phyloP scores from a whole-genome alignment of 2,797 vertebrate species.

The Eulemur rubriventer region DNA sequence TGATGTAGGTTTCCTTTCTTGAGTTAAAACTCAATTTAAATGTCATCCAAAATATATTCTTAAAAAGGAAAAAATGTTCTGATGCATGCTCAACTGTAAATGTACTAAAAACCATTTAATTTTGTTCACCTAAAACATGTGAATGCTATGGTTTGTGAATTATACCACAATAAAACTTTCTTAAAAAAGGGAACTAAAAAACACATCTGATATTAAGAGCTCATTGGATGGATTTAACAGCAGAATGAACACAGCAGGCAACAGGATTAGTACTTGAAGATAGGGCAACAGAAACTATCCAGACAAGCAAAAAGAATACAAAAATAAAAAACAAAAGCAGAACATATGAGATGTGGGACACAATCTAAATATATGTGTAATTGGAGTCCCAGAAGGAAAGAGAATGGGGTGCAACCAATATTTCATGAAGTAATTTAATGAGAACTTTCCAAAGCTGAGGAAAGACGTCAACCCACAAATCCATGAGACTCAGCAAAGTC shows the following conservation, averaged over 20 bases:
- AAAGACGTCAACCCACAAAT: neutral
- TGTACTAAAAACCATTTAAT: neutral
- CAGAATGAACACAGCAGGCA: neutral
- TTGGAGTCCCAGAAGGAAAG: neutral
- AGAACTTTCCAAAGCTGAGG: neutral
- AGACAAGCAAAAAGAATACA: neutral
- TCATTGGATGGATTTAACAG: neutral
- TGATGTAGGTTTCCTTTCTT: slow-evolving; percentile 30
- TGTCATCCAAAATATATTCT: slow-evolving; percentile 65
- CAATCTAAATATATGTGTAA: neutral
- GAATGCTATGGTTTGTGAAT: neutral
- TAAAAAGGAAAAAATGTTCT: slow-evolving; percentile 48
- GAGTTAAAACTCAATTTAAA: slow-evolving; percentile 71
- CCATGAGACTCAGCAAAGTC: neutral
- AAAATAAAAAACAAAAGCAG: neutral
- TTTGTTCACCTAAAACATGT: neutral
- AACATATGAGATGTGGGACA: neutral
- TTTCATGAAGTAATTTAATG: neutral
- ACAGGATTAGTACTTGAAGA: neutral
- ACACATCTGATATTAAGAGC: neutral
- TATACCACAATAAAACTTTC: neutral
- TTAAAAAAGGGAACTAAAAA: neutral
- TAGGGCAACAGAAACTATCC: neutral
- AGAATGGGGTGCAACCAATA: neutral
- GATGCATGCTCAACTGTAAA: neutral